Evolutionary conservation across 1,140 invertebrate species (phyloP).

Genomic region (Zaprionus inermis): DNA sequence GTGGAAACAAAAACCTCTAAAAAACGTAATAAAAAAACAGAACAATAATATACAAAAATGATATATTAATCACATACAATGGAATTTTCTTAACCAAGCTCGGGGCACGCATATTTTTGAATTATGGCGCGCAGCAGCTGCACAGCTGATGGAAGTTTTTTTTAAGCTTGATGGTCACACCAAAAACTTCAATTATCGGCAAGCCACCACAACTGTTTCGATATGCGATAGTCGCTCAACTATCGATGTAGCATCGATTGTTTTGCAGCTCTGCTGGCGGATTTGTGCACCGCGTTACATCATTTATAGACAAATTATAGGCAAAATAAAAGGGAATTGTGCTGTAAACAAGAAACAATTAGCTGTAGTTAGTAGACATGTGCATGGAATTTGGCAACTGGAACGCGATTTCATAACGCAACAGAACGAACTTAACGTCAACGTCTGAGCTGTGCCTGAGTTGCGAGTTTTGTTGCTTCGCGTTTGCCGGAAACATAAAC

Average conservation of each 20-base stretch:
- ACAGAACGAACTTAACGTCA: slow-evolving; percentile 13
- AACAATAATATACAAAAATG: slow-evolving; percentile 65
- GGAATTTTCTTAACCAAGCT: neutral
- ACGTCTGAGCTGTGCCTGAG: slow-evolving; percentile 21
- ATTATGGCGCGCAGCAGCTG: slow-evolving; percentile 16
- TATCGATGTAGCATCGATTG: slow-evolving; percentile 2
- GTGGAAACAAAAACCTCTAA: slow-evolving; percentile 64
- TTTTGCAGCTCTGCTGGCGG: slow-evolving; percentile 21
- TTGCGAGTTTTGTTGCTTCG: slow-evolving; percentile 41
- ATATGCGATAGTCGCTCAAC: slow-evolving; percentile 15
- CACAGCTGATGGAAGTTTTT: neutral
- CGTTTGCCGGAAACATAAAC: slow-evolving; percentile 55
- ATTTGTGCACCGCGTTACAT: slow-evolving; percentile 56
- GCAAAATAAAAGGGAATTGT: slow-evolving; percentile 41
- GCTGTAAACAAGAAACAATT: slow-evolving; percentile 17
- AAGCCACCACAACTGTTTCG: neutral
- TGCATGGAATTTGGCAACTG: slow-evolving; percentile 33
- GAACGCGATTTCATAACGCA: slow-evolving; percentile 44
- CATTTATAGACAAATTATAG: slow-evolving; percentile 55
- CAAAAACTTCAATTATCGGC: slow-evolving; percentile 14
- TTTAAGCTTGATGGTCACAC: slow-evolving; percentile 7
- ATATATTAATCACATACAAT: neutral
- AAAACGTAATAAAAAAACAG: slow-evolving; percentile 75
- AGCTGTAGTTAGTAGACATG: slow-evolving; percentile 31
- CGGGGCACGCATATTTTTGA: neutral